Conservation (phyloP, 1,140 invertebrate genomes). For the Mesaphorura yosii region DNA sequence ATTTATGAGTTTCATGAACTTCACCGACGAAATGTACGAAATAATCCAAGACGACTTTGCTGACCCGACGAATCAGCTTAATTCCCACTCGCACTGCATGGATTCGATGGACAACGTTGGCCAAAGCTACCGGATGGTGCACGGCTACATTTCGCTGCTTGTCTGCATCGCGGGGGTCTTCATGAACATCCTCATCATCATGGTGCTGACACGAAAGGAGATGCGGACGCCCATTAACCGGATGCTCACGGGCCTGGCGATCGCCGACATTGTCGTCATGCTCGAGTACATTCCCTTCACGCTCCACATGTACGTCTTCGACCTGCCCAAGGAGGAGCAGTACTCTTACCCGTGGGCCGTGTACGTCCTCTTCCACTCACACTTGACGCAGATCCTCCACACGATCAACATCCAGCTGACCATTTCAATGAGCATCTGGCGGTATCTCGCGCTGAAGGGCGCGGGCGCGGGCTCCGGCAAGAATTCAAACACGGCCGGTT, state of each 20-base stretch:
- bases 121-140: constrained; percentile 39
- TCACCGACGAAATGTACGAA: constrained; percentile 1
- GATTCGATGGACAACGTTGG: constrained; percentile 7
- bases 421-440: constrained; percentile 28
- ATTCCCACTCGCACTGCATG: not conserved
- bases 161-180: constrained; percentile 79
- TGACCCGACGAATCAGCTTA: too few species aligned
- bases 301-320: constrained; percentile 60
- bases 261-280: constrained; percentile 86
- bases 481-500: too few species aligned
- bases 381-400: constrained; percentile 46
- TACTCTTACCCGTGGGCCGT: constrained; percentile 65
- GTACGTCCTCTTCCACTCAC: constrained; percentile 69
- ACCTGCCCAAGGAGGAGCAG: constrained; percentile 37
- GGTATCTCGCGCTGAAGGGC: constrained; percentile 24
- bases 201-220: constrained; percentile 70
- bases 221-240: constrained; percentile 86
- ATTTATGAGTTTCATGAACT: too few species aligned
- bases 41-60: not conserved
- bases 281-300: constrained; percentile 83
- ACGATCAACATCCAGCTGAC: constrained; percentile 12
- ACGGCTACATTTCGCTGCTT: constrained; percentile 55
- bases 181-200: constrained; percentile 77
- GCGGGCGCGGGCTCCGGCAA: constrained; percentile 15
- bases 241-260: constrained; percentile 73